These are phyloP conservation scores for Bombus polaris DNA, from an alignment of 1,140 invertebrate genomes.

Conservation along the genomic window DNA sequence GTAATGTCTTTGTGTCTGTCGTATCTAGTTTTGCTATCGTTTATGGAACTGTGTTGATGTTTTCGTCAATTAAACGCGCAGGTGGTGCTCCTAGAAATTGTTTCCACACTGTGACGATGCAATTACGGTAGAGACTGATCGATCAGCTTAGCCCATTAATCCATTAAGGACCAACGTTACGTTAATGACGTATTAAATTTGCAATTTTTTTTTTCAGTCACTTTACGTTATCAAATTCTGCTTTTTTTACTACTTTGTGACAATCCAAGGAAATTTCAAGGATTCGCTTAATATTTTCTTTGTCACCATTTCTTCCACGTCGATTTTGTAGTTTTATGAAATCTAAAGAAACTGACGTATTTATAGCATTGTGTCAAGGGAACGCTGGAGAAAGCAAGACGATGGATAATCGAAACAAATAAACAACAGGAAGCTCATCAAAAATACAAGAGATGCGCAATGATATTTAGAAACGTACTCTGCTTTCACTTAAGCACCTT, in stretches of 20 bases:
- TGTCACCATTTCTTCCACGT: background rate
- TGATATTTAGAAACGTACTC: slow-evolving; percentile 5
- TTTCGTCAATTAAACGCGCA: background rate
- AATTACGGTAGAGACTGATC: too few relatives aligned
- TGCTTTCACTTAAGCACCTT: slow-evolving; percentile 57
- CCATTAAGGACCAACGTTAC: too few relatives aligned
- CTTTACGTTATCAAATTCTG: background rate
- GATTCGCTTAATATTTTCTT: background rate
- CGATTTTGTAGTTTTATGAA: background rate
- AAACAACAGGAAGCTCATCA: background rate
- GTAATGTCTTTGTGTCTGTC: too few relatives aligned
- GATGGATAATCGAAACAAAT: background rate
- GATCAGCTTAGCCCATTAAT: too few relatives aligned
- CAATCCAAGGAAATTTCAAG: background rate
- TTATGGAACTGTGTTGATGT: too few relatives aligned
- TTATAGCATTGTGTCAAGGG: too few relatives aligned
- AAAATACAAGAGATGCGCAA: slow-evolving; percentile 19
- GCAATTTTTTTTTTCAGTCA: background rate
- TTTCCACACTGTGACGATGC: background rate
- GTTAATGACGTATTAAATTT: too few relatives aligned
- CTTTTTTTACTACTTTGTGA: background rate
- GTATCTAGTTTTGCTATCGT: background rate
- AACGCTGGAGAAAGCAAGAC: background rate
- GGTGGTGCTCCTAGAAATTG: background rate
- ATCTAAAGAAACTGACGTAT: background rate